Evolutionary conservation across 2,888 invertebrate species (phyloP).

Genomic region (Schrankia costaestrigalis): DNA sequence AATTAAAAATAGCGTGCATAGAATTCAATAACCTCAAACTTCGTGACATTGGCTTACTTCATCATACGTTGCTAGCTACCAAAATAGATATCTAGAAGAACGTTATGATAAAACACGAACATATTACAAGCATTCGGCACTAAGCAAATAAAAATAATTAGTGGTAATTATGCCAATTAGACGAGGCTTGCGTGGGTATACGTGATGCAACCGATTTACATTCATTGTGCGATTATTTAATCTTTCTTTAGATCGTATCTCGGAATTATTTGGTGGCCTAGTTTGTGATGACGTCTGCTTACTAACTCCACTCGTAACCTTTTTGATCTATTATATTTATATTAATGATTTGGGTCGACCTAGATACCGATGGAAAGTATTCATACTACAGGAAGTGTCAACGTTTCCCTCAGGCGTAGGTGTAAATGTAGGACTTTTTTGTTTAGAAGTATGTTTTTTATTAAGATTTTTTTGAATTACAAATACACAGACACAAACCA

Average conservation of each 20-base stretch:
- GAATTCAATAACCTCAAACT: no score
- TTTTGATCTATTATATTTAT: conserved; percentile 38
- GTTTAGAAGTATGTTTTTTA: no score
- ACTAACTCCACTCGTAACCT: conserved; percentile 28
- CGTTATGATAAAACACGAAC: no score
- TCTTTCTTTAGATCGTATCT: conserved; percentile 35
- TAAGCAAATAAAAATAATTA: conserved; percentile 59
- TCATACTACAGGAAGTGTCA: conserved; percentile 24
- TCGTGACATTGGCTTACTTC: no score
- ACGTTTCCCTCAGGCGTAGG: no score
- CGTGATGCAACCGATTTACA: conserved; percentile 46
- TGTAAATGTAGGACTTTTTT: no score
- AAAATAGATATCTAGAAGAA: no score
- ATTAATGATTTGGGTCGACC: conserved; percentile 33
- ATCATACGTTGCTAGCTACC: no score
- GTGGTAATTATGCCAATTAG: conserved; percentile 66
- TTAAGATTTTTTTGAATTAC: no score
- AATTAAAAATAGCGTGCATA: no score
- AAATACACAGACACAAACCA: no score
- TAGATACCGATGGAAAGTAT: conserved; percentile 22
- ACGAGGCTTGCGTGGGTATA: conserved; percentile 50
- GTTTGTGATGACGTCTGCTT: conserved; percentile 33
- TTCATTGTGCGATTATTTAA: conserved; percentile 54
- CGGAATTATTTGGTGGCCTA: conserved; percentile 40
- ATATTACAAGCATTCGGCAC: conserved; percentile 31